Conservation (phyloP, 1,140 invertebrate genomes). For the Pachyrhynchus sulphureomaculatus region DNA sequence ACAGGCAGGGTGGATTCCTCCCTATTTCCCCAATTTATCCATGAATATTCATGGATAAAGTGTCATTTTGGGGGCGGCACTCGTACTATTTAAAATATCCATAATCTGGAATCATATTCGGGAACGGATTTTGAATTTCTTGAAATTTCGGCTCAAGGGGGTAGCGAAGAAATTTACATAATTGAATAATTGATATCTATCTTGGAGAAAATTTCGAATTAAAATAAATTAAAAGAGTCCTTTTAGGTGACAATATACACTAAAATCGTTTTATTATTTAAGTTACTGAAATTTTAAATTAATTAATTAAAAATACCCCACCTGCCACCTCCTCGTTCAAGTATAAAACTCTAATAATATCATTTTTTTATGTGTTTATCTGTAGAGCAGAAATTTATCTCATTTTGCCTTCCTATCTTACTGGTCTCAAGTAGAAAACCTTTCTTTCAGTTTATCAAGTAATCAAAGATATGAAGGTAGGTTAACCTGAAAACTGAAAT, state of each 20-base stretch:
- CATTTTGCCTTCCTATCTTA: too few species aligned
- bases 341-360: too few species aligned
- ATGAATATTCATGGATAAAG: constrained; percentile 32
- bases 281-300: too few species aligned
- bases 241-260: too few species aligned
- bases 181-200: constrained; percentile 35
- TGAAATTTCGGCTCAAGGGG: constrained; percentile 25
- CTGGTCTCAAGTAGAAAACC: too few species aligned
- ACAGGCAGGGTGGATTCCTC: background rate
- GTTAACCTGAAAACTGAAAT: too few species aligned
- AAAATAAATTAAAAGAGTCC: constrained; percentile 19
- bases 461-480: too few species aligned
- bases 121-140: constrained; percentile 31
- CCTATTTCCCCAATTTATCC: constrained; percentile 12
- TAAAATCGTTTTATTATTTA: background rate
- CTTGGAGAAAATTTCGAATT: constrained; percentile 28
- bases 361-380: too few species aligned
- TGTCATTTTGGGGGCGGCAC: constrained; percentile 32
- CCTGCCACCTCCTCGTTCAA: too few species aligned
- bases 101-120: constrained; percentile 34
- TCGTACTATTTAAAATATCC: constrained; percentile 35
- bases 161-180: constrained; percentile 26
- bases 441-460: too few species aligned
- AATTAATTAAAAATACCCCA: too few species aligned
- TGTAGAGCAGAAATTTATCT: too few species aligned